phyloP scores from a whole-genome alignment of 2,113 vertebrate species.

The Campylomormyrus tamandua region DNA sequence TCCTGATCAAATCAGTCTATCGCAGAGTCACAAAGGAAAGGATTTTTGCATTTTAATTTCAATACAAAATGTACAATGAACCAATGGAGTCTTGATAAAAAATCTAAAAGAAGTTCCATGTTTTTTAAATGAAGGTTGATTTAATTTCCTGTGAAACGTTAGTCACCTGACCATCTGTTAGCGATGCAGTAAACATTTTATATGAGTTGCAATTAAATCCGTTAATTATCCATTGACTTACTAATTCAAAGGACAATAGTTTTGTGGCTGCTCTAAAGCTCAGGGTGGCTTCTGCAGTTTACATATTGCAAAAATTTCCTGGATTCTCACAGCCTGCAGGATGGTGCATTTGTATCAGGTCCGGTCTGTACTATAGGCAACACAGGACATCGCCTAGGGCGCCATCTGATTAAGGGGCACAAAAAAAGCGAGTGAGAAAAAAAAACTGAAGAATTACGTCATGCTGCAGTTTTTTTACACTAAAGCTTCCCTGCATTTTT shows the following conservation, averaged over 20 bases:
- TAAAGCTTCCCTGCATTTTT: background rate
- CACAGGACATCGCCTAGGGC: background rate
- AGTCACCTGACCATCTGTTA: background rate
- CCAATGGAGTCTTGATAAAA: background rate
- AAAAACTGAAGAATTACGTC: background rate
- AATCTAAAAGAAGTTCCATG: background rate
- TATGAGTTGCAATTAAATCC: background rate
- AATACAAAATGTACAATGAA: background rate
- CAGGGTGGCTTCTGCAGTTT: background rate
- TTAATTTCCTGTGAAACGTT: background rate
- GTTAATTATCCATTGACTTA: background rate
- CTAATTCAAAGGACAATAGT: background rate
- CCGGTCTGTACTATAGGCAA: background rate
- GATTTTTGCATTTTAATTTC: slow-evolving; percentile 8
- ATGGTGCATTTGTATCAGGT: background rate
- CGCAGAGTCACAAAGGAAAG: background rate
- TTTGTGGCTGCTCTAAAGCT: background rate
- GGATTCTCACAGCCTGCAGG: background rate
- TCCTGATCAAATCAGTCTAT: background rate
- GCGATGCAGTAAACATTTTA: background rate
- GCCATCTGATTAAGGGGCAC: background rate
- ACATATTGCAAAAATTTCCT: background rate
- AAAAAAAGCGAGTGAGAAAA: background rate
- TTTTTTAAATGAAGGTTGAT: background rate
- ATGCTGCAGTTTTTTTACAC: background rate